Evolutionary conservation across 2,797 vertebrate genomes (phyloP), one percentile per base, ranked within the genome.

Genomic region (Nasua narica): DNA sequence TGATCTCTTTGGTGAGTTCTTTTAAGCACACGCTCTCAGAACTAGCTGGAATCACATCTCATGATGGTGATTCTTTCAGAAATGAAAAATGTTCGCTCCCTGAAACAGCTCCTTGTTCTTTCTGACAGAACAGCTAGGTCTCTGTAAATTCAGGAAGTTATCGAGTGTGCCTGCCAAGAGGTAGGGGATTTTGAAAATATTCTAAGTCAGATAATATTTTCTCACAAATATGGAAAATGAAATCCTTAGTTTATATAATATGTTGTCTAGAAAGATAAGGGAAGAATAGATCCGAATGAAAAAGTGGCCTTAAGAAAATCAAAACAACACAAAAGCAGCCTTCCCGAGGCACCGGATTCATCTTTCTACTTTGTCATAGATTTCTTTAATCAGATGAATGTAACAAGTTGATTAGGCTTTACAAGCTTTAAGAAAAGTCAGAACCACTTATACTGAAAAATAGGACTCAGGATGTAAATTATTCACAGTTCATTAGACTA

Each of bases 401-500:
- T 98, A 98, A 98, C 98, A 98, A 96, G 97, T 98, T 98, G 98
- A 98, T 98, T 97, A 98, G 97, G 92, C 94, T 98, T 98, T 96
- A 97, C 97, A 98, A 98, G 98, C 98, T 96, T 98, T 96, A 93
- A 98, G 96, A 97, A 98, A 98, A 99, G 98, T 98, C 98, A 98
- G 97, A 98, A 97, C 97, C 98, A 98, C 98, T 99, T 98, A 97
- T 67, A 98, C 95, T 96, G 97, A 98, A 98, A 99, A 98, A 98
- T 96, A 98, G 98, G 97, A 97, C 97, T 99, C 95, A 43, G 96
- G 98, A 98, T 98, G 98, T 98, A 99, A 98, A 98, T 98, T 98
- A 99, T 98, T 98, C 98, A 99, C 98, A 98, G 98, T 98, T 99
- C 98, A 98, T 98, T 99, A 98, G 98, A 98, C 98, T 96, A 98